These are phyloP conservation scores for Lacerta viridis DNA, from an alignment of 2,797 vertebrate species.

Conservation along the genomic window DNA sequence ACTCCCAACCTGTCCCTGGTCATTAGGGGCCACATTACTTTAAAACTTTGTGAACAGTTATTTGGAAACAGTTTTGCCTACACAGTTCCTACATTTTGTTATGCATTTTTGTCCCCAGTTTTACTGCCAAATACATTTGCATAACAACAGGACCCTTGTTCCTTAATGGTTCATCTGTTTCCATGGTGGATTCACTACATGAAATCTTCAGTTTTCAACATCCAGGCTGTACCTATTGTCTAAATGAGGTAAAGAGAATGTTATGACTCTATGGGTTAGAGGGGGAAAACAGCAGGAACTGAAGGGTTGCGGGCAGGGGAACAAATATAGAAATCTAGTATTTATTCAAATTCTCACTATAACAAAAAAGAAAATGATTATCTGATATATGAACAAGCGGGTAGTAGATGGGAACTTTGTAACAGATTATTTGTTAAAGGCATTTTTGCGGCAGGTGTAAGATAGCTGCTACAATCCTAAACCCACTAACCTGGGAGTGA, in stretches of 20 bases:
- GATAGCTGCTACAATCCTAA: constrained; percentile 21
- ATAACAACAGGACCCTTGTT: not conserved
- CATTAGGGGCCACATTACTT: constrained; percentile 33
- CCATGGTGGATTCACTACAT: not conserved
- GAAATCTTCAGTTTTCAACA: not conserved
- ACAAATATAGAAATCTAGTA: not conserved
- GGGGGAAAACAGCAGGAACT: not conserved
- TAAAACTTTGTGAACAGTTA: constrained; percentile 34
- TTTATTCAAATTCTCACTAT: not conserved
- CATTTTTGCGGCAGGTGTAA: constrained; percentile 34
- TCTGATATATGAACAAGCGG: constrained; percentile 18
- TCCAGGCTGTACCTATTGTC: not conserved
- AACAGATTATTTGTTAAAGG: constrained; percentile 35
- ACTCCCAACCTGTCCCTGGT: constrained; percentile 20
- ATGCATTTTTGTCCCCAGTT: not conserved
- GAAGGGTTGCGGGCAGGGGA: accelerated
- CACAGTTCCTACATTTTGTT: not conserved
- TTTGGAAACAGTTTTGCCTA: constrained; percentile 45
- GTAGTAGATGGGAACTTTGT: constrained; percentile 14
- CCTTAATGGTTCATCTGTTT: constrained; percentile 14
- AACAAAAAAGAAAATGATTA: not conserved
- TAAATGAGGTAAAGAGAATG: not conserved
- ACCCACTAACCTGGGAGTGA: not conserved
- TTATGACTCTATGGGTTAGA: not conserved
- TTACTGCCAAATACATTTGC: constrained; percentile 3